These are phyloP conservation scores for Chorisops tibialis DNA, from an alignment of 2,888 invertebrate genomes.

Conservation along the genomic window DNA sequence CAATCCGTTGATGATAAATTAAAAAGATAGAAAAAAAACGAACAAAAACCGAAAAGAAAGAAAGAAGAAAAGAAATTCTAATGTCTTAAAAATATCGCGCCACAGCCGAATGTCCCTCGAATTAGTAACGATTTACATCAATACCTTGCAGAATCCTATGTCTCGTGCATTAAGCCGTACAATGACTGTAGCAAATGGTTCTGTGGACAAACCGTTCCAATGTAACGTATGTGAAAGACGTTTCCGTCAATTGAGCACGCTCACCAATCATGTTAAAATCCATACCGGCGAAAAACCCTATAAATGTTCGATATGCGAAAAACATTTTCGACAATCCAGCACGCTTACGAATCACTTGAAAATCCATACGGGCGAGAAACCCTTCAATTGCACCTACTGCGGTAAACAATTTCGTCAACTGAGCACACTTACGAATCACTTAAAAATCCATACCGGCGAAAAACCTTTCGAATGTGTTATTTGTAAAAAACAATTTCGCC, in stretches of 20 bases:
- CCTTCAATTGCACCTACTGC: constrained; percentile 51
- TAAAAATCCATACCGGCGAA: constrained; percentile 53
- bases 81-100: neutral
- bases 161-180: constrained; percentile 30
- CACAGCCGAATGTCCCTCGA: constrained; percentile 6
- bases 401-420: constrained; percentile 52
- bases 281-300: constrained; percentile 53
- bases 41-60: too few relatives aligned
- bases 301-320: constrained; percentile 53
- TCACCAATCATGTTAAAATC: constrained; percentile 52
- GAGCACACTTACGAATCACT: constrained; percentile 46
- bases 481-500: constrained; percentile 52
- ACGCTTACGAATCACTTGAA: constrained; percentile 53
- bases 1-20: neutral
- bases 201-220: constrained; percentile 50
- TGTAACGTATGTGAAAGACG: constrained; percentile 52
- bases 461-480: constrained; percentile 53
- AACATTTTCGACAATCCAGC: constrained; percentile 53
- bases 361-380: constrained; percentile 53
- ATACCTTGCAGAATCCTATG: constrained; percentile 26
- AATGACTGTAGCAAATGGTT: constrained; percentile 22
- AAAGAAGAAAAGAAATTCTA: neutral
- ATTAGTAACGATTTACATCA: constrained; percentile 19
- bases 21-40: neutral
- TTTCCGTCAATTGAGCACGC: constrained; percentile 52